Evolutionary conservation across 92 coral and sea anemone species (phyloP).

Genomic region (Metridium senile): DNA sequence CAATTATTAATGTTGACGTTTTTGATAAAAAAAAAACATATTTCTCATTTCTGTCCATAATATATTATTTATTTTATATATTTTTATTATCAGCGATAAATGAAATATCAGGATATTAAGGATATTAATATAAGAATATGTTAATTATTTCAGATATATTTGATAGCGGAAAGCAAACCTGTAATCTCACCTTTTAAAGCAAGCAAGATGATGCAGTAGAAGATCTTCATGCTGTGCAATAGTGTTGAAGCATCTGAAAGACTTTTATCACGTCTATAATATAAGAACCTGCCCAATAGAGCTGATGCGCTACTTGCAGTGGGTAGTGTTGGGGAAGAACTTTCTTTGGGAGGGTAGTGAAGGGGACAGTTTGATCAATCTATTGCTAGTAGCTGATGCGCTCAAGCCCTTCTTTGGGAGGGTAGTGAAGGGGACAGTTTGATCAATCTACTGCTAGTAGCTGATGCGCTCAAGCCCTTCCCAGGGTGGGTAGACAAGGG

Average conservation of each 20-base stretch:
- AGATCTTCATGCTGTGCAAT: not conserved
- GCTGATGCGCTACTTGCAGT: not conserved
- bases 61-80: too few species aligned
- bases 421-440: constrained; percentile 11
- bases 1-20: too few species aligned
- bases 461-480: not conserved
- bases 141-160: too few species aligned
- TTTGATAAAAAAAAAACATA: too few species aligned
- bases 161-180: not conserved
- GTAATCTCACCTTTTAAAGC: not conserved
- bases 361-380: not conserved
- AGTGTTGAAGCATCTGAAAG: constrained; percentile 6
- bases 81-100: too few species aligned
- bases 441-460: not conserved
- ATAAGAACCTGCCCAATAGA: not conserved
- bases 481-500: not conserved
- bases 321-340: too few species aligned
- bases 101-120: too few species aligned
- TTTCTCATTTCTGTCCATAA: too few species aligned
- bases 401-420: not conserved
- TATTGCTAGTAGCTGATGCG: not conserved
- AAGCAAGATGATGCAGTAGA: constrained; percentile 5
- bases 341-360: not conserved
- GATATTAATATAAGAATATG: too few species aligned
- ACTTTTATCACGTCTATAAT: not conserved